Evolutionary conservation across 1,140 invertebrate species (phyloP), one percentile per base, ranked within the genome.

Genomic region (Drosophila pseudoananassae): DNA sequence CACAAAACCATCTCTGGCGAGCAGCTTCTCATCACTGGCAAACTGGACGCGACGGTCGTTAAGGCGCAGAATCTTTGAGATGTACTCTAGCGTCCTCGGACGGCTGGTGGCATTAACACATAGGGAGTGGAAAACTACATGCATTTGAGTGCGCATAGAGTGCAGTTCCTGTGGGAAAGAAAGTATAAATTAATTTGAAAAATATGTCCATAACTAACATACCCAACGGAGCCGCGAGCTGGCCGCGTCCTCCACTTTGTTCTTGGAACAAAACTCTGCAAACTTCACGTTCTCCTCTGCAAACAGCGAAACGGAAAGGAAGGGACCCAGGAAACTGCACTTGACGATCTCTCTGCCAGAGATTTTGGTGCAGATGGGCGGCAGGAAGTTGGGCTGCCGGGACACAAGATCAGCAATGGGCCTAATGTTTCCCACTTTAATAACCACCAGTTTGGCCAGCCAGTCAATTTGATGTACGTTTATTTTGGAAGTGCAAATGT

Each of bases 1-100:
- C 95, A 99, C 98, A 88, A 98, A 98, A 1, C 98, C 98, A 92
- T 99, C 98, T 9, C 96, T 96, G 29, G 97, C 96, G 0, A 98
- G 93, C 0, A 95, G 92, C 71, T 95, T 94, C 80, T 98, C 97
- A 91, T 99, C 97, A 31, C 95, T 96, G 91, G 98, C 96, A 76
- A 99, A 94, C 92, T 98, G 98, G 5, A 97, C 94, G 47, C 98
- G 94, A 77, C 97, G 97, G 70, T 97, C 95, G 90, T 99, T 99
- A 65, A 94, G 92, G 36, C 94, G 94, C 5, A 99, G 90, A 2
- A 98, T 92, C 29, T 94, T 93, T 0, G 95, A 94, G 15, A 99
- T 93, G 90, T 96, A 99, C 36, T 95, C 93, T 14, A 99, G 92
- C 33, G 96, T 95, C 1, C 93, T 91, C 66, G 97, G 95, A 33